These are phyloP conservation scores for Carassius gibelio DNA, from an alignment of 2,113 vertebrate species.

Conservation along the genomic window DNA sequence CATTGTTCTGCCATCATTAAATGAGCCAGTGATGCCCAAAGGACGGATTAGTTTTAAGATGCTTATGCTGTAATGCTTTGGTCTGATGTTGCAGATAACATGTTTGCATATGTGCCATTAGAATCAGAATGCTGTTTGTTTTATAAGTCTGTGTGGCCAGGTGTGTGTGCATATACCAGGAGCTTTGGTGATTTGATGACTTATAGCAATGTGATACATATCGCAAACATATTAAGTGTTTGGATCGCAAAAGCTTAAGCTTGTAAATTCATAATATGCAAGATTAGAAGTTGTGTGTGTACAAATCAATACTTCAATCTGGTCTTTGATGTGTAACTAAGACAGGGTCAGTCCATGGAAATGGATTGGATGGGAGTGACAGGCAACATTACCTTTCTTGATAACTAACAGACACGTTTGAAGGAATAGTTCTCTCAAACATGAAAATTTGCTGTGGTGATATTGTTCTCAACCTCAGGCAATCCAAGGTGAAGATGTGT, in stretches of 20 bases:
- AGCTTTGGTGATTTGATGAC: too few relatives aligned
- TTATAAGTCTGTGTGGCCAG: background rate
- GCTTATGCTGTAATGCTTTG: background rate
- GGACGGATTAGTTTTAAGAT: slow-evolving; percentile 9
- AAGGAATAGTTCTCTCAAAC: too few relatives aligned
- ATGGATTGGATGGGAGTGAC: background rate
- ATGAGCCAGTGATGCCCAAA: slow-evolving; percentile 27
- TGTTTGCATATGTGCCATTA: background rate
- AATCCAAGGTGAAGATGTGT: too few relatives aligned
- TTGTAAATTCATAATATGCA: slow-evolving; percentile 3
- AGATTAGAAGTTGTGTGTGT: background rate
- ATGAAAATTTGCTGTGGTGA: too few relatives aligned
- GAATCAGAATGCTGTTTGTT: background rate
- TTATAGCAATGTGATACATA: background rate
- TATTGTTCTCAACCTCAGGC: too few relatives aligned
- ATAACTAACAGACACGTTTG: background rate
- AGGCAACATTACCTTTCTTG: background rate
- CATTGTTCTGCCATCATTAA: slow-evolving; percentile 28
- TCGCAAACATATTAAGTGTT: slow-evolving; percentile 3
- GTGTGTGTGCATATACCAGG: background rate
- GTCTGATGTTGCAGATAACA: background rate
- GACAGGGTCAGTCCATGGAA: background rate
- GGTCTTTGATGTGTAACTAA: background rate
- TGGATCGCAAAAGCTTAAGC: background rate
- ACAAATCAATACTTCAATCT: background rate